These are phyloP conservation scores for Coleophora deauratella DNA, from an alignment of 2,888 invertebrate species.

Conservation along the genomic window DNA sequence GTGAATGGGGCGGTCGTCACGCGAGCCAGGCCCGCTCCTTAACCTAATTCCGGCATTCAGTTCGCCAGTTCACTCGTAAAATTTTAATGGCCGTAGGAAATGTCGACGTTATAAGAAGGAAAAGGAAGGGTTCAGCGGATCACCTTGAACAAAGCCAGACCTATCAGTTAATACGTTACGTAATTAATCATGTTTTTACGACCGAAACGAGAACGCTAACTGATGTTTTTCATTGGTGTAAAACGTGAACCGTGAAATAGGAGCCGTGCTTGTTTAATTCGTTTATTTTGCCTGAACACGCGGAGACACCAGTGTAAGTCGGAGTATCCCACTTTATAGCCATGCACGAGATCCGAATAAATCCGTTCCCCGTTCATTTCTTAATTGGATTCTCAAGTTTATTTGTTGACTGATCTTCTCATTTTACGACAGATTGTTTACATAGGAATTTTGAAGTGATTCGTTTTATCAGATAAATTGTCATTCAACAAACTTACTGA, in stretches of 20 bases:
- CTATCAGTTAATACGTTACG: slow-evolving; percentile 25
- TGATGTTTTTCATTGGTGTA: slow-evolving; percentile 10
- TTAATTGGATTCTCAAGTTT: slow-evolving; percentile 68
- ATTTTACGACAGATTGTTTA: slow-evolving; percentile 54
- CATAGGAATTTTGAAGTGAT: slow-evolving; percentile 16
- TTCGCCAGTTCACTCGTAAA: slow-evolving; percentile 67
- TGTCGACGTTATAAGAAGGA: slow-evolving; percentile 42
- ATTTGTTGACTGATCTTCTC: slow-evolving; percentile 60
- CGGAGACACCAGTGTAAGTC: slow-evolving; percentile 27
- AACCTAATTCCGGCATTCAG: slow-evolving; percentile 69
- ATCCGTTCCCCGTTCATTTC: slow-evolving; percentile 59
- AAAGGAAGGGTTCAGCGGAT: slow-evolving; percentile 36
- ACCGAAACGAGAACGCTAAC: slow-evolving; percentile 7
- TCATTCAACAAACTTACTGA: too few species aligned
- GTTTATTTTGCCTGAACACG: slow-evolving; percentile 28
- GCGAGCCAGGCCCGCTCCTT: slow-evolving; percentile 52
- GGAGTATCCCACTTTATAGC: slow-evolving; percentile 44
- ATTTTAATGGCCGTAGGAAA: slow-evolving; percentile 64
- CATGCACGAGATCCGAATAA: slow-evolving; percentile 52
- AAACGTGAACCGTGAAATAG: slow-evolving; percentile 7
- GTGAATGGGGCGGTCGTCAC: slow-evolving; percentile 41
- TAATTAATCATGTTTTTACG: slow-evolving; percentile 28
- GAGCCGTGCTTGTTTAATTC: slow-evolving; percentile 26
- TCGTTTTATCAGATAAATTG: too few species aligned
- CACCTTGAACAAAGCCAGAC: slow-evolving; percentile 29